Evolutionary conservation across 2,797 vertebrate genomes (phyloP).

Genomic region (Arremon aurantiirostris): DNA sequence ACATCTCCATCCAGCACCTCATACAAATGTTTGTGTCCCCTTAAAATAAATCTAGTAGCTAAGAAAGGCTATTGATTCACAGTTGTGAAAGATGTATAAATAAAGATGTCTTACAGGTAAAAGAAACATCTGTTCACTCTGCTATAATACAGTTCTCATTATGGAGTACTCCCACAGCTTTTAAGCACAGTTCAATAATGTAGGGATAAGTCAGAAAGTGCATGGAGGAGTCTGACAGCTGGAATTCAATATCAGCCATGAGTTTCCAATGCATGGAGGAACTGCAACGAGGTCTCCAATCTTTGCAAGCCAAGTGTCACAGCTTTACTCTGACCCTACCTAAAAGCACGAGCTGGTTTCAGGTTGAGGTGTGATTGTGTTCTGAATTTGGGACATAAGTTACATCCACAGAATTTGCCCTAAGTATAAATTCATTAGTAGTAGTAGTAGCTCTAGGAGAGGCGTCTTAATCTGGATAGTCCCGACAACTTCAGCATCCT

Average conservation of each 20-base stretch:
- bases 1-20: not conserved
- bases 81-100: not conserved
- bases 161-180: not conserved
- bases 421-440: not conserved
- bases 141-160: not conserved
- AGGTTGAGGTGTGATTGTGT: not conserved
- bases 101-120: not conserved
- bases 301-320: not conserved
- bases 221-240: not conserved
- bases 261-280: not conserved
- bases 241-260: not conserved
- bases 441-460: not conserved
- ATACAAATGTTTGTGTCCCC: not conserved
- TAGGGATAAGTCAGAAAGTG: not conserved
- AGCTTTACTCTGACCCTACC: not conserved
- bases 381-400: not conserved
- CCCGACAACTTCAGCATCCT: not conserved
- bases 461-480: not conserved
- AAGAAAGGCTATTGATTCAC: not conserved
- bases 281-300: not conserved
- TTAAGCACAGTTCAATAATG: not conserved
- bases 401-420: not conserved
- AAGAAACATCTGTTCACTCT: not conserved
- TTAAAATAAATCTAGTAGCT: not conserved
- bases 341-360: not conserved